Base-by-base conservation (phyloP, 2,797 vertebrate species). In the Varecia variegata region DNA sequence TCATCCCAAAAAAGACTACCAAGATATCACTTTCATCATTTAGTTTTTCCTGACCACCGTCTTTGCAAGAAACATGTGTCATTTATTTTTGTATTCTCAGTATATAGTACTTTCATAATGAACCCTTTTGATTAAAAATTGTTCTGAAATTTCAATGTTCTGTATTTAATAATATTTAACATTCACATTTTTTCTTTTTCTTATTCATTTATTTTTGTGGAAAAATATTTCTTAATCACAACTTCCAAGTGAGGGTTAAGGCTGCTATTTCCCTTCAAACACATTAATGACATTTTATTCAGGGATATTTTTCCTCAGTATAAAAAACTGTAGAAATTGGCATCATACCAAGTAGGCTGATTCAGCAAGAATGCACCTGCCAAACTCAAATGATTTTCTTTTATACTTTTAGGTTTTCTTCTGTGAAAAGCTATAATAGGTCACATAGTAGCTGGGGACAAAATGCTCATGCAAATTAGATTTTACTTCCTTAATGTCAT, bases 291-390 rank as follows among this genome's bases (percentile, higher is more conserved):
- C 70, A 92, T 95, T 96, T 97, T 95, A 82, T 97, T 97, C 79
- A 25, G 47, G 50, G 60, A 89, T 94, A 83, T 93, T 94, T 38
- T 96, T 74, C 12, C 1, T 90, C 35, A 94, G 62, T 45, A 12
- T 27, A 50, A 50, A 50, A 27, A 21, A 47, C 20, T 5, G 2
- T 27, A 95, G 73, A 94, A 85, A 86, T 14, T 96, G 97, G 94
- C 94, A 94, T 92, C n/a, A 38, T n/a, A 76, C 74, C 95, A 97
- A 91, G 73, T 65, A 43, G 86, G 50, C 91, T 98, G 97, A 98
- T 81, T 96, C 95, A 98, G 96, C 97, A 97, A 74, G 82, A 97
- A 93, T 38, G 91, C 89, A 97, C 83, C 95, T 97, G 96, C 93
- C 86, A 97, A 83, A 96, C 30, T 43, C 65, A 92, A 70, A 60